Evolutionary conservation across 2,113 vertebrate species (phyloP).

Genomic region (Lycaon pictus): DNA sequence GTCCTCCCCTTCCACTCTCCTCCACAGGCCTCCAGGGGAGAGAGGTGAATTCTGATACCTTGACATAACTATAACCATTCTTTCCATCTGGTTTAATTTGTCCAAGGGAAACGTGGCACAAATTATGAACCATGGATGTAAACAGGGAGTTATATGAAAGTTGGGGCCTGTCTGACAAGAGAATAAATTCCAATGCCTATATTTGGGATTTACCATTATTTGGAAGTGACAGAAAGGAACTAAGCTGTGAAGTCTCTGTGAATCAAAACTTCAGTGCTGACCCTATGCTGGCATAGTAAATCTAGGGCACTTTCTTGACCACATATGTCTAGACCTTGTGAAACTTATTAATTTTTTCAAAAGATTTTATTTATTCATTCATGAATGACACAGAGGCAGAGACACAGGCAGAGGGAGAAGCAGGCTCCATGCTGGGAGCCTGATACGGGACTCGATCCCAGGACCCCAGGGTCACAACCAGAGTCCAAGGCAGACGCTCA

Average conservation of each 20-base stretch:
- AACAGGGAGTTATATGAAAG: neutral
- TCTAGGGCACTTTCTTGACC: neutral
- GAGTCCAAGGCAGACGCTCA: too few relatives aligned
- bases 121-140: neutral
- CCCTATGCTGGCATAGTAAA: neutral
- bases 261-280: neutral
- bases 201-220: constrained; percentile 35
- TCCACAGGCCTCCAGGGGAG: neutral
- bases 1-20: neutral
- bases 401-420: too few relatives aligned
- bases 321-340: neutral
- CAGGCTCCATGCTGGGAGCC: too few relatives aligned
- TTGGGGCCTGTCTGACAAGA: neutral
- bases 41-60: neutral
- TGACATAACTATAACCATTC: neutral
- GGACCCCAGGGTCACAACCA: too few relatives aligned
- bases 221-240: constrained; percentile 3
- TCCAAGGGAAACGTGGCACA: neutral
- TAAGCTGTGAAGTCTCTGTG: neutral
- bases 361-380: too few relatives aligned
- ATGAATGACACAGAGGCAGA: too few relatives aligned
- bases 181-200: neutral
- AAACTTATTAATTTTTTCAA: constrained; percentile 34
- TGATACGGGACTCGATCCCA: too few relatives aligned
- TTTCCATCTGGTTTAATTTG: neutral